These are phyloP conservation scores for Zaprionus davidi DNA, from an alignment of 1,140 invertebrate genomes.

Conservation along the genomic window DNA sequence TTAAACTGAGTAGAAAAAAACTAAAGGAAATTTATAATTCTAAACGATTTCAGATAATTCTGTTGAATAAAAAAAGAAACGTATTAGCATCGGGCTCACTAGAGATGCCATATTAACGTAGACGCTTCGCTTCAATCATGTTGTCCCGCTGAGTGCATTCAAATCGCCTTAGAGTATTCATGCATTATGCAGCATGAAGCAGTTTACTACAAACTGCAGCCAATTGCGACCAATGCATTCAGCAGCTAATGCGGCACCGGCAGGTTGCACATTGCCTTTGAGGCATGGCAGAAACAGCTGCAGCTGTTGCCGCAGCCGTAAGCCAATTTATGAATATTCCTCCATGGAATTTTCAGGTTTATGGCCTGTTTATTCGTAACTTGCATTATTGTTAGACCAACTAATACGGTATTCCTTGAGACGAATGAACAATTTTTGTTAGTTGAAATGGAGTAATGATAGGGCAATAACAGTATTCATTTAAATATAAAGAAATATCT, in stretches of 20 bases:
- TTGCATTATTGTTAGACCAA: neutral
- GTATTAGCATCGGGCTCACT: no score
- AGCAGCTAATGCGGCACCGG: conserved; percentile 9
- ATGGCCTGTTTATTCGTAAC: neutral
- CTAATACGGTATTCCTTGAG: neutral
- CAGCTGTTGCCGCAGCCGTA: conserved; percentile 1
- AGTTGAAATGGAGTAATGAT: no score
- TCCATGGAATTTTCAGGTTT: conserved; percentile 3
- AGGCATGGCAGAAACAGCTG: neutral
- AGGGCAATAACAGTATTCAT: no score
- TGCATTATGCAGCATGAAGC: conserved; percentile 35
- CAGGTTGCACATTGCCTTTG: conserved; percentile 24
- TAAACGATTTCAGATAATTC: no score
- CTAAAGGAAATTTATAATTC: no score
- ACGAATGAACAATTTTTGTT: no score
- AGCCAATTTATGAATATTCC: conserved; percentile 38
- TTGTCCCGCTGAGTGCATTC: conserved; percentile 18
- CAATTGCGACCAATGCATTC: conserved; percentile 19
- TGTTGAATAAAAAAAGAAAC: no score
- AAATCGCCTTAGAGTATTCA: conserved; percentile 10
- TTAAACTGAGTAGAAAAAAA: no score
- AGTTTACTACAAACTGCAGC: conserved; percentile 34
- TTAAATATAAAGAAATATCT: no score
- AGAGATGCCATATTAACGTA: neutral
- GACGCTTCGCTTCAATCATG: neutral